Conservation (phyloP, 2,113 vertebrate genomes). For the Ailurus styani region DNA sequence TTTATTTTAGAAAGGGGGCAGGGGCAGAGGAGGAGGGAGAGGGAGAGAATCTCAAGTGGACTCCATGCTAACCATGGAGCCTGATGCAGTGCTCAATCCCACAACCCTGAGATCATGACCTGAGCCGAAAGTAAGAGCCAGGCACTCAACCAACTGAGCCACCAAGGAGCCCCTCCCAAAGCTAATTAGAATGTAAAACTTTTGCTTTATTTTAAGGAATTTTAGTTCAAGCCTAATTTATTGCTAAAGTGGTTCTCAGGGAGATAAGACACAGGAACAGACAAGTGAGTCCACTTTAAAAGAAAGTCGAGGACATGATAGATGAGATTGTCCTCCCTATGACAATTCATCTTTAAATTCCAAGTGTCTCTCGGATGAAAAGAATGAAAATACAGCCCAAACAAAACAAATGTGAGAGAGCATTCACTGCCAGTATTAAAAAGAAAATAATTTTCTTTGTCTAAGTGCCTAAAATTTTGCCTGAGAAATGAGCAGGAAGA, state of each 20-base stretch:
- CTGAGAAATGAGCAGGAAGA: background rate
- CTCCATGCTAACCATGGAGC: background rate
- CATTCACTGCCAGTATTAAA: background rate
- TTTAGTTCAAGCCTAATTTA: background rate
- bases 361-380: conserved; percentile 15
- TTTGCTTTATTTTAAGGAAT: conserved; percentile 37
- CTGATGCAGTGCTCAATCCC: background rate
- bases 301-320: conserved; percentile 9
- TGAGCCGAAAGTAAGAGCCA: background rate
- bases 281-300: background rate
- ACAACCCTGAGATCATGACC: background rate
- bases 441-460: background rate
- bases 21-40: background rate
- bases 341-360: conserved; percentile 24
- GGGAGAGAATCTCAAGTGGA: background rate
- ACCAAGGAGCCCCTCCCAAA: background rate
- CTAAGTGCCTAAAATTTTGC: background rate
- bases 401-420: background rate
- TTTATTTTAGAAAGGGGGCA: background rate
- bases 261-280: background rate
- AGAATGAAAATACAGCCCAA: background rate
- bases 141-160: background rate
- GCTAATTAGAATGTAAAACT: conserved; percentile 31
- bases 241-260: conserved; percentile 3
- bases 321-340: background rate